Evolutionary conservation across 2,888 invertebrate genomes (phyloP).

Genomic region (Caenorhabditis parvicauda): DNA sequence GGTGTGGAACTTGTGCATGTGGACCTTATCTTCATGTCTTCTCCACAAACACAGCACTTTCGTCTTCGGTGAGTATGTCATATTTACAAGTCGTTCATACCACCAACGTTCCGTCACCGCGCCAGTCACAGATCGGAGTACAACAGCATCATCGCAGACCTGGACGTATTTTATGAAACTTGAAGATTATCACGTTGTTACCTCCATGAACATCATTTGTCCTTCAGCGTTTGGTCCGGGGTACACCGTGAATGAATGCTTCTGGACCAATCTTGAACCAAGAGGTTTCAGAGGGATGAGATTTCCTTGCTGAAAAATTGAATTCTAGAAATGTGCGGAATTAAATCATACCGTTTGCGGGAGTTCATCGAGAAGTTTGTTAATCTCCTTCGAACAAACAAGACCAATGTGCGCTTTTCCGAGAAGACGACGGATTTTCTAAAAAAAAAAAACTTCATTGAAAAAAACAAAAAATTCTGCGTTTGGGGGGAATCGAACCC

Average conservation of each 20-base stretch:
- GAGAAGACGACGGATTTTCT: slow-evolving; percentile 84
- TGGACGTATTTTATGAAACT: slow-evolving; percentile 1
- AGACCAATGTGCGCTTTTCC: slow-evolving; percentile 98
- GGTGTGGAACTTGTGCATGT: slow-evolving; percentile 95
- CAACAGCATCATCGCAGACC: slow-evolving; percentile 85
- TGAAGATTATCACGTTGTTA: slow-evolving; percentile 30
- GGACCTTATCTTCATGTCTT: slow-evolving; percentile 79
- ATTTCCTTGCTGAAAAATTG: slow-evolving; percentile 80
- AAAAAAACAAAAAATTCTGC: too few species aligned
- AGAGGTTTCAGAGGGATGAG: slow-evolving; percentile 94
- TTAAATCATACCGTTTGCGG: slow-evolving; percentile 67
- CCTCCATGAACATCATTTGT: slow-evolving; percentile 70
- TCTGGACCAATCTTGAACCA: slow-evolving; percentile 88
- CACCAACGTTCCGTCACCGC: slow-evolving; percentile 79
- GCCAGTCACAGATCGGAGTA: slow-evolving; percentile 70
- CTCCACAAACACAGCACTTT: slow-evolving; percentile 85
- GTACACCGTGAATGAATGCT: slow-evolving; percentile 96
- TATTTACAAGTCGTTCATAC: slow-evolving; percentile 97
- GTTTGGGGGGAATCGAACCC: too few species aligned
- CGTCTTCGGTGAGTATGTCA: slow-evolving; percentile 99
- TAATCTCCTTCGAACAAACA: slow-evolving; percentile 94
- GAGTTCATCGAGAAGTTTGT: slow-evolving; percentile 89
- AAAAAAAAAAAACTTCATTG: slow-evolving; percentile 47
- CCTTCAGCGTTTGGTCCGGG: slow-evolving; percentile 89
- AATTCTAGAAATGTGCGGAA: not conserved